Base-by-base conservation (phyloP, 2,113 vertebrate species). In the Pluvialis apricaria region DNA sequence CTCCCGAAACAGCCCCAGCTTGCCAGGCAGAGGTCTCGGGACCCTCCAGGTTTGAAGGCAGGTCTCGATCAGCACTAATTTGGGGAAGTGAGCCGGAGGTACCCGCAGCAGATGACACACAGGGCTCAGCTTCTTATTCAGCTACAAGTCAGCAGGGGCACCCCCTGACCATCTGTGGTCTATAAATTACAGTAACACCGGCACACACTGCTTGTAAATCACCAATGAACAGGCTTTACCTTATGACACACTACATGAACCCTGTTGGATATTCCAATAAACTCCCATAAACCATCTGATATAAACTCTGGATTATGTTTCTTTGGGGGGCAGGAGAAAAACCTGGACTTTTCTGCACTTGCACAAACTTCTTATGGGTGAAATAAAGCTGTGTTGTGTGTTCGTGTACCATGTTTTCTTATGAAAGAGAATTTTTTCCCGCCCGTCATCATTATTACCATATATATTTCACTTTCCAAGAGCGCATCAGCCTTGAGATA, bases 251-350 rank as follows among this genome's bases (percentile, higher is more conserved):
- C 95, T 95, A 97, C 98, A 98, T 97, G 98, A 99, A 98, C 97
- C 95, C 97, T 98, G 97, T 97, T 98, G 97, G 98, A 98, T 98
- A 98, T 98, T 98, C 98, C 98, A 98, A 98, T 98, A 98, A 98
- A 98, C 96, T 98, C 94, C 89, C 96, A 97, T 98, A 98, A 98
- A 98, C 96, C 96, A 97, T 95, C 94, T 2, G 78, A 98, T 97
- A 97, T 96, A 98, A 98, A 98, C 97, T 96, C 93, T 31, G 88
- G 97, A 94, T 98, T 98, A 97, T 95, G 96, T 98, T 98, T 98
- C 98, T 97, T 95, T 84, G 91, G 68, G 82, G 92, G 92, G 72
- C 21, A 94, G 95, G 79, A 96, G 96, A 84, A 94, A 95, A 97
- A 92, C 42, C 85, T 94, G 84, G 84, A 51, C n/a, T 96, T 97